Evolutionary conservation across 2,797 vertebrate species (phyloP), one percentile per base, ranked within the genome.

Genomic region (Gymnoscopelus braueri): DNA sequence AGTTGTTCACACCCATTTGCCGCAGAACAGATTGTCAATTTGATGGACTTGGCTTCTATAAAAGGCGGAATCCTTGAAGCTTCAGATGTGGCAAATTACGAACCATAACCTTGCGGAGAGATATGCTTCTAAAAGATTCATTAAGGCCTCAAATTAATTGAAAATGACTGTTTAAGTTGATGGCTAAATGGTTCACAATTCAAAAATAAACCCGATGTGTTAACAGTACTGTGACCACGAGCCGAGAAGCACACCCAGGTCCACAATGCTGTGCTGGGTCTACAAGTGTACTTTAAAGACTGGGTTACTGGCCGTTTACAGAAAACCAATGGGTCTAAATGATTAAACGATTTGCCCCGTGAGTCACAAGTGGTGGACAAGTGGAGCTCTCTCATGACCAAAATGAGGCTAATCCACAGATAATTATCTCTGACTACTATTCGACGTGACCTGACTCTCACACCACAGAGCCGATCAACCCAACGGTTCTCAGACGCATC

Each of bases 381-480:
- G 85, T 72, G 79, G 57, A 80, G 78, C 78, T 82, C 78, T 82
- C 70, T 87, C 76, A 39, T 55, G 78, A 77, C 74, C 72, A 85
- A 85, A 87, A 87, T 57, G 79, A 52, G 78, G 75, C 81, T 86
- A 88, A 90, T 87, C 87, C 85, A 78, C 66, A 75, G 84, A 90
- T 87, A 84, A 90, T 89, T 85, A 88, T 85, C 80, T 86, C 69
- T 84, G 85, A 86, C 84, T 87, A 86, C 84, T 87, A 87, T 88
- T 84, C 69, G 89, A 65, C 57, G 12, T 66, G 68, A 57, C 77
- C 74, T 67, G 76, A 77, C 39, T 44, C 74, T 85, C 65, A 49
- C 60, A 64, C 56, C 65, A 72, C 65, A n/a, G 23, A 74, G 48
- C 14, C 24, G 2, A 32, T 53, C 44, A 51, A 12, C 39, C 19